phyloP scores from a whole-genome alignment of 2,113 vertebrate genomes.

The Potamarius usumacintae region DNA sequence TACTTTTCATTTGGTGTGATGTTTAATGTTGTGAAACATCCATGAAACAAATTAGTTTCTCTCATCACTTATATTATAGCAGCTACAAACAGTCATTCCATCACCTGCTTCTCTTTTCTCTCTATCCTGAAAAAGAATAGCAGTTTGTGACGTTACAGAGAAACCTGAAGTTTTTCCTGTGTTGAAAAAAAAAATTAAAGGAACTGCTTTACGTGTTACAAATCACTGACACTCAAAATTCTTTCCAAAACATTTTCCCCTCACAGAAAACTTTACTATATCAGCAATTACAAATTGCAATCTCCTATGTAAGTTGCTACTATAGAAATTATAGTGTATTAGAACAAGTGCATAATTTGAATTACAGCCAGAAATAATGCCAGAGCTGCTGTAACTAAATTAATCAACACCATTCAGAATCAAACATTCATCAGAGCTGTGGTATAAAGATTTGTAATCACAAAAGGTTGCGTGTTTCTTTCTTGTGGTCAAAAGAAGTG shows the following conservation, averaged over 20 bases:
- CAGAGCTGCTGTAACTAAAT: neutral
- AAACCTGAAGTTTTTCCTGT: neutral
- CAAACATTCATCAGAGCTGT: neutral
- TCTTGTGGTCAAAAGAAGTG: conserved; percentile 5
- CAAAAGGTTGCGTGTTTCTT: neutral
- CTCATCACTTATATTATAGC: neutral
- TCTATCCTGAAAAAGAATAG: neutral
- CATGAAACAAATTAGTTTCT: neutral
- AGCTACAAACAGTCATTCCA: neutral
- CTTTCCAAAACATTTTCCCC: neutral
- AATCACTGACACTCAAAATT: neutral
- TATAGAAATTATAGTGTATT: no score
- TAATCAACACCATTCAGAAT: neutral
- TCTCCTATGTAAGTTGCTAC: neutral
- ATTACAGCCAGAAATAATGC: neutral
- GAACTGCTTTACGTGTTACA: neutral
- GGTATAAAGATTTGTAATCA: neutral
- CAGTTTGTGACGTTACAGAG: neutral
- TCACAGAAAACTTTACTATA: neutral
- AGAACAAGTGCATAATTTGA: neutral
- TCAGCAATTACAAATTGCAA: neutral
- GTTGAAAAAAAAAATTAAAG: neutral
- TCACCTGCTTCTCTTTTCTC: neutral
- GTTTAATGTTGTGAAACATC: neutral
- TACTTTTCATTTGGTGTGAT: neutral